phyloP scores from a whole-genome alignment of 2,797 vertebrate genomes.

The Spea hammondii region DNA sequence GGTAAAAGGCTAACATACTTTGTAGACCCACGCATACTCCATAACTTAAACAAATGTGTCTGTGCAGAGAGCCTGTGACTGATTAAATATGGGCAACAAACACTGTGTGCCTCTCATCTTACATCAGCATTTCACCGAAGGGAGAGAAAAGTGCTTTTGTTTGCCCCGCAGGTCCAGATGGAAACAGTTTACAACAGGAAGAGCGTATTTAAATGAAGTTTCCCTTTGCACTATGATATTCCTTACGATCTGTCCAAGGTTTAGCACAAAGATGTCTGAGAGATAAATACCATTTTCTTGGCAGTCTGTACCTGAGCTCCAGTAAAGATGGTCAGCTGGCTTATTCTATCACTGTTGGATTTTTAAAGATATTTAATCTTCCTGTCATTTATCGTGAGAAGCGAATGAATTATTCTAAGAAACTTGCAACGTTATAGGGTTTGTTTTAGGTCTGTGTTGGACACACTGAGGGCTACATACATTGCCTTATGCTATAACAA shows the following conservation, averaged over 20 bases:
- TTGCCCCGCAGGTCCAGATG: constrained; percentile 61
- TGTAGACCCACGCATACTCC: neutral
- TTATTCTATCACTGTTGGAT: too few relatives aligned
- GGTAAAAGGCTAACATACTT: constrained; percentile 1
- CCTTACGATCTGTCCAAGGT: constrained; percentile 49
- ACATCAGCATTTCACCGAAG: constrained; percentile 62
- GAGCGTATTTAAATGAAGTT: constrained; percentile 63
- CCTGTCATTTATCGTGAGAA: too few relatives aligned
- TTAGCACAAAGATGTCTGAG: constrained; percentile 51
- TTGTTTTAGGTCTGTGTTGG: too few relatives aligned
- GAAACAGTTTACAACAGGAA: constrained; percentile 69
- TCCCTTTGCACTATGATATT: constrained; percentile 54
- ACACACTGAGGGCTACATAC: too few relatives aligned
- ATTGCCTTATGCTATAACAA: too few relatives aligned
- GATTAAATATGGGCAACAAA: constrained; percentile 62
- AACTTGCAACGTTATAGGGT: too few relatives aligned
- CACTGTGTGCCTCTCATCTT: constrained; percentile 56
- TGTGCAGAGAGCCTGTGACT: constrained; percentile 55
- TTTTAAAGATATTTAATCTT: too few relatives aligned
- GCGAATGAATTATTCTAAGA: too few relatives aligned
- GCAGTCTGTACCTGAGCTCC: constrained; percentile 12
- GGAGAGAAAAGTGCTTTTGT: constrained; percentile 64
- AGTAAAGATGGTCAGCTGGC: neutral
- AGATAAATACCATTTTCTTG: constrained; percentile 7
- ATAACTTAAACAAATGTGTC: constrained; percentile 28